Evolutionary conservation across 2,888 invertebrate genomes (phyloP).

Genomic region (Hydropsyche betteni): DNA sequence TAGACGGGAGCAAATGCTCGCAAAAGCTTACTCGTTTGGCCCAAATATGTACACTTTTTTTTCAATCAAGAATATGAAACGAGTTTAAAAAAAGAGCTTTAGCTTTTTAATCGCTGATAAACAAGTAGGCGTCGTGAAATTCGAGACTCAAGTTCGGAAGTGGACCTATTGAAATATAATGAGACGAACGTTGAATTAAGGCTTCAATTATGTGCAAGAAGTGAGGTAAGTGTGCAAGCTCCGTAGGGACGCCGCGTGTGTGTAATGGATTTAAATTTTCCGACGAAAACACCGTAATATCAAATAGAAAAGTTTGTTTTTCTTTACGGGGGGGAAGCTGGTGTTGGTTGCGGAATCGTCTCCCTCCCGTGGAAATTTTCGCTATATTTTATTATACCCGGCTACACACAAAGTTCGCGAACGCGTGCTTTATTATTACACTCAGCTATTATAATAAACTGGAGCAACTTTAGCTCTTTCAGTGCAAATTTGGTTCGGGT

Average conservation of each 20-base stretch:
- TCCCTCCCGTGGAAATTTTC: slow-evolving; percentile 20
- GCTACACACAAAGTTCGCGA: slow-evolving; percentile 8
- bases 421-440: slow-evolving; percentile 28
- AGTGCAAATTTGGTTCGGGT: neutral
- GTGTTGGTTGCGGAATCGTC: neutral
- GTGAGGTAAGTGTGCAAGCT: slow-evolving; percentile 38
- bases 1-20: slow-evolving; percentile 16
- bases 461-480: slow-evolving; percentile 23
- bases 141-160: too few relatives aligned
- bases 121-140: too few relatives aligned
- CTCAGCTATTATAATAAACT: slow-evolving; percentile 29
- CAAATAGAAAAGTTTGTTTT: slow-evolving; percentile 47
- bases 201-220: slow-evolving; percentile 47
- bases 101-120: too few relatives aligned
- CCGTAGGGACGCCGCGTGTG: slow-evolving; percentile 44
- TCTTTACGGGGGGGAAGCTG: slow-evolving; percentile 8
- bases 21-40: slow-evolving; percentile 8
- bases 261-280: slow-evolving; percentile 48
- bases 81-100: too few relatives aligned
- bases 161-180: too few relatives aligned
- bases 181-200: slow-evolving; percentile 43
- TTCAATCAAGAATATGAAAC: slow-evolving; percentile 12
- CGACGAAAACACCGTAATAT: slow-evolving; percentile 38
- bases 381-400: slow-evolving; percentile 25
- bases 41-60: neutral